Evolutionary conservation across 1,140 invertebrate genomes (phyloP).

Genomic region (Spodoptera litura): DNA sequence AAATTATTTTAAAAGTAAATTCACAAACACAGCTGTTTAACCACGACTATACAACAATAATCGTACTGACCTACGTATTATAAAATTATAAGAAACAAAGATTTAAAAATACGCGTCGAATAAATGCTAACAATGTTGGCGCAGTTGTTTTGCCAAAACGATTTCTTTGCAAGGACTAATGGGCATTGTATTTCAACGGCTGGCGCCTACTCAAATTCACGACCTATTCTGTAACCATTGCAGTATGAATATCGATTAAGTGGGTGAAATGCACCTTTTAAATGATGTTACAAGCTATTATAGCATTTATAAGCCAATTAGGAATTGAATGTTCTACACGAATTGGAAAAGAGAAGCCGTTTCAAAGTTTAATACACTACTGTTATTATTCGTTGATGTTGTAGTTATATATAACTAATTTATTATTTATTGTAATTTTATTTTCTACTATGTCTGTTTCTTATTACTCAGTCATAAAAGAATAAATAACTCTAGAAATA

Average conservation of each 20-base stretch:
- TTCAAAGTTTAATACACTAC: too few relatives aligned
- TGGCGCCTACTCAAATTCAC: conserved; percentile 26
- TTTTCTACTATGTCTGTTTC: too few relatives aligned
- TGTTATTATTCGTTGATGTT: too few relatives aligned
- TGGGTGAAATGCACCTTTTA: neutral
- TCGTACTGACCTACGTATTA: neutral
- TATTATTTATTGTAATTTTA: too few relatives aligned
- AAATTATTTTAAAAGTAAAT: too few relatives aligned
- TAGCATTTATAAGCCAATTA: too few relatives aligned
- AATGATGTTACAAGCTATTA: neutral
- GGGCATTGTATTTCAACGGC: neutral
- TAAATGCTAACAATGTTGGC: conserved; percentile 32
- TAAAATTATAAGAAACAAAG: conserved; percentile 1
- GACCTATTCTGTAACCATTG: neutral
- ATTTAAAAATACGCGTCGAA: conserved; percentile 1
- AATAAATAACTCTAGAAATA: too few relatives aligned
- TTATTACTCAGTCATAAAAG: too few relatives aligned
- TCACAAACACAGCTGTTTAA: too few relatives aligned
- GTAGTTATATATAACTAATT: too few relatives aligned
- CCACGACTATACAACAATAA: neutral
- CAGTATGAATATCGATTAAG: conserved; percentile 1
- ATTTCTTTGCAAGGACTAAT: conserved; percentile 11
- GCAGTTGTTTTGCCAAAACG: conserved; percentile 9
- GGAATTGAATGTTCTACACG: neutral
- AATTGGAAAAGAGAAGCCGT: neutral